Base-by-base conservation (phyloP, 2,888 invertebrate species). In the Acrocera orbiculus region DNA sequence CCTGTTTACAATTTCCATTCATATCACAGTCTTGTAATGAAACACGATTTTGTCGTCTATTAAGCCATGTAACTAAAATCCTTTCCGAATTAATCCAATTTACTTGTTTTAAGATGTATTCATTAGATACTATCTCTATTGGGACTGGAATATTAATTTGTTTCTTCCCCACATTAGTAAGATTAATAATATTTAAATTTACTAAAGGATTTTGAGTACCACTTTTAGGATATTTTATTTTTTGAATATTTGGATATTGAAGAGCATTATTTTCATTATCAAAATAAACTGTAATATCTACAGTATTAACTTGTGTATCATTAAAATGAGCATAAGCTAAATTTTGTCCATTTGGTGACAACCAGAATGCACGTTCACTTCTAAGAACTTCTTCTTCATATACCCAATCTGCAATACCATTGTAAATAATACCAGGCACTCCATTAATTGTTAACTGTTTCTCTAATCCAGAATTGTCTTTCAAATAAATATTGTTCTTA, bases 341-440 rank as follows among this genome's bases (percentile, higher is more conserved):
- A 40, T 70, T 66, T 4, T 60, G 62, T 9, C 77, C 78, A 44
- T 69, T 65, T 1, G 73, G 67, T 0, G 83, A 80, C 64, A 82
- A 78, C 86, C 86, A 87, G 43, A 82, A 47, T 0, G 85, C 85
- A 42, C 70, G 68, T 30, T 72, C 71, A 6, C 70, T 64, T 32
- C 66, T 66, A 32, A 85, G 61, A 9, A 86, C 74, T 58, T 86
- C 85, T 70, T 86, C 86, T 71, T 90, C 90, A 53, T 92, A 92
- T 23, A 90, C 76, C 92, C 92, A 92, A 56, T 92, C 90, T 7
- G 87, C 72, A 14, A 82, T 67, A 4, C 89, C 89, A 52, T 82
- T 80, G 54, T 77, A 87, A 32, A 86, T 62, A 22, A 71, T 61
- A 3, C 70, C 74, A 1, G 64, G 63, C 2, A 67, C 52, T 2